Base-by-base conservation (phyloP, 2,797 vertebrate genomes). In the Brachyalestes nurse region DNA sequence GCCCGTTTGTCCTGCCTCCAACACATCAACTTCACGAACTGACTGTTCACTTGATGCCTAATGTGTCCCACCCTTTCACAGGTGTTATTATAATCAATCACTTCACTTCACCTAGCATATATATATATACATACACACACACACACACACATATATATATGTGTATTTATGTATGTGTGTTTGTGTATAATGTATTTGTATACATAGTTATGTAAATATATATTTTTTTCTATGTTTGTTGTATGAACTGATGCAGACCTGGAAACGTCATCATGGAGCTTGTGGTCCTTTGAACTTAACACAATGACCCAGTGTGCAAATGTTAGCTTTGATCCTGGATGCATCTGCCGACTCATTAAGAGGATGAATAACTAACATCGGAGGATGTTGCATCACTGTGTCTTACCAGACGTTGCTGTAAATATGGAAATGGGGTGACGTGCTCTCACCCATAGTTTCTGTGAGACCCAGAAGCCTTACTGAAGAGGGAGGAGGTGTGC, bases 381-480 rank as follows among this genome's bases (percentile, higher is more conserved):
- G 53, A 72, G 49, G 77, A 83, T 64, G 71, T 81, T 74, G 38
- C 42, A n/a, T 75, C 74, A 79, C 72, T 40, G 25, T 73, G 69
- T 75, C 51, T 47, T 23, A 23, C 51, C 47, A 57, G 64, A 81
- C 42, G 5, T 42, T 75, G 67, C 65, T 7, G 40, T 70, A 38
- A 78, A 78, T 55, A 75, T 84, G 83, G 73, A 84, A 81, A 65
- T 78, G 74, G 16, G 65, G 71, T 78, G 73, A 40, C 5, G n/a
- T 76, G 75, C 73, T 79, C 69, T 79, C 62, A 72, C 10, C 34
- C 47, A 82, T 51, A 72, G 77, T 82, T 66, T 86, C 83, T 81
- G 80, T 79, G 71, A 83, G 78, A 85, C 83, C 83, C 86, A 80
- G 62, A 87, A 82, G 86, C 86, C 83, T 87, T 87, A 83, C 62